A percentile compares a stretch with the other conserved stretches of the same genome.
phyloP scores from a whole-genome alignment of 2,797 vertebrate species.

The Danio choprae region DNA sequence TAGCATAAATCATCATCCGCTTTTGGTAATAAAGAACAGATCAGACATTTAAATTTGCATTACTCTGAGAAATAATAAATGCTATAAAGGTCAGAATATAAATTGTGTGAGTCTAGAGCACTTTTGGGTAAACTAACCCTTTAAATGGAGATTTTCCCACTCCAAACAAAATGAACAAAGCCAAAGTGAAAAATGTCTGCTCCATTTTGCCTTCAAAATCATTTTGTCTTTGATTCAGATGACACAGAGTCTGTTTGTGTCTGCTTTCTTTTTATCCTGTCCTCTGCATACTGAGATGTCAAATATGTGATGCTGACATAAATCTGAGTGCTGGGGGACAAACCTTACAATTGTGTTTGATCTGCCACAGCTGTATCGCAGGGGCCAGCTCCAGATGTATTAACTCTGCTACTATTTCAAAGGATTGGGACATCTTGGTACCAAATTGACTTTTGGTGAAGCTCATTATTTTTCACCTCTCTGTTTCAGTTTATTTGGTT shows the following conservation, averaged over 20 bases:
- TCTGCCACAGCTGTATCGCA: neutral
- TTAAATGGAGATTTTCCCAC: neutral
- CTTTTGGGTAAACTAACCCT: neutral
- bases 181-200: slow-evolving; percentile 6
- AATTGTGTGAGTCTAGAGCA: neutral
- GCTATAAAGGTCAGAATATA: neutral
- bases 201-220: slow-evolving; percentile 20
- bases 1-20: neutral
- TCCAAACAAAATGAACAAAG: neutral
- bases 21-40: neutral
- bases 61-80: neutral
- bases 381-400: neutral
- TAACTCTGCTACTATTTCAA: neutral
- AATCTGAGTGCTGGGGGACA: neutral
- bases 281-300: slow-evolving; percentile 12
- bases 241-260: slow-evolving; percentile 29
- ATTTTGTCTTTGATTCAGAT: slow-evolving; percentile 11
- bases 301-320: slow-evolving; percentile 2
- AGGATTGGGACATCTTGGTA: neutral
- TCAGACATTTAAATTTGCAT: neutral
- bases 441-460: neutral
- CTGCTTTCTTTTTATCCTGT: slow-evolving; percentile 12
- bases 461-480: neutral
- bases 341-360: slow-evolving; percentile 1
- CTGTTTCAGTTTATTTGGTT: too few species aligned